These are phyloP conservation scores for Helostoma temminkii DNA, from an alignment of 2,797 vertebrate genomes.

Conservation along the genomic window DNA sequence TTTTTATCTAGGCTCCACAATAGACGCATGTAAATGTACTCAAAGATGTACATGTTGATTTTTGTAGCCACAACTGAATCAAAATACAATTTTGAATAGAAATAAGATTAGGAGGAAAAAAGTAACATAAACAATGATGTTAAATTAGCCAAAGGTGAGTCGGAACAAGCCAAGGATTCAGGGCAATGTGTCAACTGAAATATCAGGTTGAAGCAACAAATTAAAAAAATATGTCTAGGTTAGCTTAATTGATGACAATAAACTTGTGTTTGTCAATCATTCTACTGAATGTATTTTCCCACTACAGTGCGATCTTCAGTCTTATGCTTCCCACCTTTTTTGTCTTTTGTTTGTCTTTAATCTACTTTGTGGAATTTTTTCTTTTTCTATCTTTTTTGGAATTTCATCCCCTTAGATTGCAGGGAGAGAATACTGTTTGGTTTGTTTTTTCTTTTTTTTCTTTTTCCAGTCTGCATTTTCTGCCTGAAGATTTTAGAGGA, in stretches of 20 bases:
- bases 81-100: neutral
- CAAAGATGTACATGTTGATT: too few relatives aligned
- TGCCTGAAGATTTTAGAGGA: constrained; percentile 35
- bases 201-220: neutral
- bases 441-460: neutral
- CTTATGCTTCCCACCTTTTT: constrained; percentile 11
- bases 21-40: neutral
- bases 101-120: neutral
- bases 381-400: constrained; percentile 32
- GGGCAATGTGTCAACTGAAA: neutral
- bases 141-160: neutral
- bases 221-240: too few relatives aligned
- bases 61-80: neutral
- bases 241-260: too few relatives aligned
- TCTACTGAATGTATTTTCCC: too few relatives aligned
- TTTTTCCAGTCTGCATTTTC: constrained; percentile 22
- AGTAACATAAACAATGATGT: neutral
- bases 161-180: neutral
- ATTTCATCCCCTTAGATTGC: constrained; percentile 51
- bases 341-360: constrained; percentile 25
- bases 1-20: neutral
- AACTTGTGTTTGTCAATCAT: too few relatives aligned
- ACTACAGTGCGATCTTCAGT: too few relatives aligned
- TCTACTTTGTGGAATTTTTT: constrained; percentile 5
- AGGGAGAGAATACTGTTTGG: constrained; percentile 20